Evolutionary conservation across 2,888 invertebrate genomes (phyloP), one percentile per base, ranked within the genome.

Genomic region (Drosophila leonis): DNA sequence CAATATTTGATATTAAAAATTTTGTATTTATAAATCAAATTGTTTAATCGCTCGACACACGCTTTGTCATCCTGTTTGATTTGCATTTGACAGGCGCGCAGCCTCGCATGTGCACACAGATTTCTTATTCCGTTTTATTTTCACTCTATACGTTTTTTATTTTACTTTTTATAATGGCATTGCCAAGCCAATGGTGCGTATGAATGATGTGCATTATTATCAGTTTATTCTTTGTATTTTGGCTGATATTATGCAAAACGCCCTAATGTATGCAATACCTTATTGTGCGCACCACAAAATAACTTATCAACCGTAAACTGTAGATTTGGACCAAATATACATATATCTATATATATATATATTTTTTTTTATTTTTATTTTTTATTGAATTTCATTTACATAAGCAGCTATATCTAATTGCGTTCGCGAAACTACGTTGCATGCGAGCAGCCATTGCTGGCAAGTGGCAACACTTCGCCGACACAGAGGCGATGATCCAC

Each of bases 401-500:
- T 60, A 39, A 48, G 27, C 44, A 55, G 41, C 48, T 31, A 56
- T 15, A 31, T 31, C 42, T 42, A 41, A 24, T 51, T 24, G 29
- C 39, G 51, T 70, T 57, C 13, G 15, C 3, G 27, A 46, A 27
- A 48, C 29, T 48, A 71, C 42, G 78, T 72, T 0, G 29, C 37
- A 33, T 27, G 52, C 20, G 31, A n/a, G 29, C 0, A 27, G 29
- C 10, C 41, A 9, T n/a, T 27, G 33, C 12, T 46, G 37, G 37
- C n/a, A 31, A 24, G 46, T 31, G 64, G 10, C 56, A 55, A 48
- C 6, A 55, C 29, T n/a, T 51, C 18, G 37, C n/a, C 42, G n/a
- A 4, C 46, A n/a, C 59, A 79, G 13, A 89, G 54, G 46, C 75
- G 82, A 72, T 90, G 80, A 69, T 90, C 79, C 46, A 78, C 74